Conservation (phyloP, 2,888 invertebrate genomes). For the Andrena chrysosceles region DNA sequence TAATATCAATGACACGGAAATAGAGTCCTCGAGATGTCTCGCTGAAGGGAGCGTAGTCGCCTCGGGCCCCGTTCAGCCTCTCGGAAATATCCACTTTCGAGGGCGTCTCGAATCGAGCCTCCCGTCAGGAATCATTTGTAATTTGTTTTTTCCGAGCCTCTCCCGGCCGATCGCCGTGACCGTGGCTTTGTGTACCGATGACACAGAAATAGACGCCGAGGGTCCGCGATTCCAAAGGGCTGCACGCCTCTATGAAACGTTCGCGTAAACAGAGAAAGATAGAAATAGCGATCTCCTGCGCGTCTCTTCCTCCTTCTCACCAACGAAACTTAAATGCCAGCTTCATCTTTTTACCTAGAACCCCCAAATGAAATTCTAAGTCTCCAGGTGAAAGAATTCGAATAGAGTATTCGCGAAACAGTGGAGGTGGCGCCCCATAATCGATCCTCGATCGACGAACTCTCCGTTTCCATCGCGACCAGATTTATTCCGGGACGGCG, state of each 20-base stretch:
- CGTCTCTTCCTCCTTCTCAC: not conserved
- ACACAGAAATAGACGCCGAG: conserved; percentile 63
- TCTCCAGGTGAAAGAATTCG: too few species aligned
- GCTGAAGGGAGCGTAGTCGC: conserved; percentile 33
- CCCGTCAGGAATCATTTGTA: conserved; percentile 59
- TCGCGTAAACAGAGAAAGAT: conserved; percentile 47
- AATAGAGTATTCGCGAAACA: not conserved
- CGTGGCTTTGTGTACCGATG: conserved; percentile 61
- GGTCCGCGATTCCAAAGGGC: conserved; percentile 23
- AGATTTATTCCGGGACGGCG: conserved; percentile 81
- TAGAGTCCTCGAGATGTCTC: conserved; percentile 64
- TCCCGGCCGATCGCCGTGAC: conserved; percentile 33
- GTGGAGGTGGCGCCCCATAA: not conserved
- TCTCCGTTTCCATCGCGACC: conserved; percentile 15
- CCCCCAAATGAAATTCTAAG: too few species aligned
- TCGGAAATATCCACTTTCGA: conserved; percentile 74
- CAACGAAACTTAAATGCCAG: not conserved
- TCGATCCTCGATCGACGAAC: conserved; percentile 66
- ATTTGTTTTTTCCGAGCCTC: conserved; percentile 65
- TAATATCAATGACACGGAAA: conserved; percentile 72
- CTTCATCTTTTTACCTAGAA: too few species aligned
- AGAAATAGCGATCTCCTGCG: not conserved
- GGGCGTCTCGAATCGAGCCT: conserved; percentile 62
- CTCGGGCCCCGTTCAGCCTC: conserved; percentile 53
- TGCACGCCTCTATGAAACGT: conserved; percentile 38